Evolutionary conservation across 2,888 invertebrate species (phyloP).

Genomic region (Hyalella azteca): DNA sequence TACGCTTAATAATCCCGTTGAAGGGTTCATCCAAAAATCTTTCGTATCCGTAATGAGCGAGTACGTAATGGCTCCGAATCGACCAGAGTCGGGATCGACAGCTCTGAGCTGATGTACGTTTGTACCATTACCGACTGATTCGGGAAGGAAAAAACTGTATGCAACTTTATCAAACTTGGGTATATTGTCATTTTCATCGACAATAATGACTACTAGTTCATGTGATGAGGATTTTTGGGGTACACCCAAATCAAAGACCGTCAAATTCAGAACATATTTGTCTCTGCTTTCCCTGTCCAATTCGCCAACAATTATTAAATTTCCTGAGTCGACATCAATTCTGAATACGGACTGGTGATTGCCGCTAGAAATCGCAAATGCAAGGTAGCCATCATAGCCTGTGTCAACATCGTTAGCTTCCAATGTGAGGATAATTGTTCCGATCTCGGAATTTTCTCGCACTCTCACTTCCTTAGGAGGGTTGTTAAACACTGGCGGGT

Average conservation of each 20-base stretch:
- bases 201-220: constrained; percentile 77
- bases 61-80: constrained; percentile 78
- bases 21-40: constrained; percentile 78
- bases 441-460: constrained; percentile 82
- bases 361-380: constrained; percentile 84
- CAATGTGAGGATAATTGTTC: constrained; percentile 64
- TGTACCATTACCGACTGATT: constrained; percentile 84
- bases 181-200: constrained; percentile 89
- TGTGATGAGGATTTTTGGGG: constrained; percentile 81
- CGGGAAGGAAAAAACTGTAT: constrained; percentile 83
- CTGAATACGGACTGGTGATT: constrained; percentile 83
- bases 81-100: constrained; percentile 82
- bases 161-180: constrained; percentile 83
- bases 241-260: constrained; percentile 82
- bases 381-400: constrained; percentile 89
- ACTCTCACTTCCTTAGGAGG: constrained; percentile 82
- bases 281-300: constrained; percentile 86
- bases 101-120: constrained; percentile 83
- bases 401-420: constrained; percentile 68
- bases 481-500: constrained; percentile 84
- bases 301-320: constrained; percentile 82
- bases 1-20: constrained; percentile 78
- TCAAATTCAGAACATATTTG: constrained; percentile 84
- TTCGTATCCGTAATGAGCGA: constrained; percentile 75
- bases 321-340: constrained; percentile 84